phyloP scores from a whole-genome alignment of 2,888 invertebrate species.

The Eumacrocentrus americanus region DNA sequence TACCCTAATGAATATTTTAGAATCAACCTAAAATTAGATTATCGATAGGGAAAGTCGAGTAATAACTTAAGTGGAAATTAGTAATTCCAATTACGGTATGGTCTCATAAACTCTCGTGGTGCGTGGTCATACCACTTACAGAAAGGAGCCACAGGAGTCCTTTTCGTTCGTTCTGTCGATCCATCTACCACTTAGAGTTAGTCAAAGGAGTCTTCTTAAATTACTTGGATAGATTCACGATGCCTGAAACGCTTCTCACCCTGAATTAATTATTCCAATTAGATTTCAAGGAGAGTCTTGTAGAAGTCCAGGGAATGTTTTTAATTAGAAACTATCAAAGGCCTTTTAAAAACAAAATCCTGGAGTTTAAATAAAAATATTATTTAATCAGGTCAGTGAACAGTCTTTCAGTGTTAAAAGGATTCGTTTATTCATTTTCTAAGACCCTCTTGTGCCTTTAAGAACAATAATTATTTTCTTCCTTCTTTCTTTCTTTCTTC shows the following conservation, averaged over 20 bases:
- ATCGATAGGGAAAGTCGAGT: neutral
- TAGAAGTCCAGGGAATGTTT: no score
- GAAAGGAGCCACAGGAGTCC: neutral
- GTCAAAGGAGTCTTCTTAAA: neutral
- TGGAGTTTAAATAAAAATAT: no score
- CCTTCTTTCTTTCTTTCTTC: neutral
- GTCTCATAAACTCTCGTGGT: constrained; percentile 20
- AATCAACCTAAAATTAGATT: constrained; percentile 14
- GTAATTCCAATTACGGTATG: constrained; percentile 38
- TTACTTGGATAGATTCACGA: constrained; percentile 15
- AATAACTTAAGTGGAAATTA: constrained; percentile 28
- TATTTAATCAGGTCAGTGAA: constrained; percentile 1
- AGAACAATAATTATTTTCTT: neutral
- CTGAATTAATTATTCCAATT: constrained; percentile 16
- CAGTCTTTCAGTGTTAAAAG: neutral
- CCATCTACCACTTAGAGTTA: no score
- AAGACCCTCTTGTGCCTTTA: neutral
- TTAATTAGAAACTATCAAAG: neutral
- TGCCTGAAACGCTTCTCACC: no score
- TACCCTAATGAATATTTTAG: constrained; percentile 1
- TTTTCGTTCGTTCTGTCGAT: no score
- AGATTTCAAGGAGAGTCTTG: no score
- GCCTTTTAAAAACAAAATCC: neutral
- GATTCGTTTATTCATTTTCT: neutral
- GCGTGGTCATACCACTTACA: neutral